Evolutionary conservation across 1,140 invertebrate species (phyloP), one percentile per base, ranked within the genome.

Genomic region (Drosophila nikananu): DNA sequence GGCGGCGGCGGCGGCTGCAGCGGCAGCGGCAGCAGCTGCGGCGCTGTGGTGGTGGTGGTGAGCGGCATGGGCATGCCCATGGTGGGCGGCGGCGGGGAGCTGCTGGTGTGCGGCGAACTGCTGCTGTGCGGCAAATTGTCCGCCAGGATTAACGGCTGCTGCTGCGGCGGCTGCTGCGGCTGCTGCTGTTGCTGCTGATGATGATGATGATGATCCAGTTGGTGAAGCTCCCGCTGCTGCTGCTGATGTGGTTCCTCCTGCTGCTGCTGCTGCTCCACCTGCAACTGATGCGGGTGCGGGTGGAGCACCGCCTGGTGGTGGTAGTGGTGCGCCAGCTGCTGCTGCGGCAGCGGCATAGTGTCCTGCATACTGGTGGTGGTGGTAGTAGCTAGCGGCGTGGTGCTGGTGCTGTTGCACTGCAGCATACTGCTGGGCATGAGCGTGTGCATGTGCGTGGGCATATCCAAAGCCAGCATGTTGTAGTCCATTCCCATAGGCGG

Each of bases 401-500:
- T 89, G 84, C 74, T 89, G 84, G 64, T 89, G 86, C 70, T 90
- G 86, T 77, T 87, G 84, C 82, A 84, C 81, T 80, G 77, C 83
- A 83, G 83, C 86, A 86, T 86, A 86, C 49, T 86, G 83, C 67
- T 86, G 83, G 76, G 91, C 90, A 77, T 74, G 71, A 42, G 71
- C 71, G 46, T 74, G 71, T 39, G 71, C 71, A 73, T 73, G 70
- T 55, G 70, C 70, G 58, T 74, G 71, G 71, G 90, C 87, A 89
- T 93, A 93, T 80, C 89, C 89, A 92, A 92, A 93, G 82, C 91
- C 80, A 90, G 91, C 91, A 87, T 92, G 92, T 83, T 93, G 92
- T 86, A 92, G 21, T 89, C 84, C 84, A 89, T 89, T 89, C 25
- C 86, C 86, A 89, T 89, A 87, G 63, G 83, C 82, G 84, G 84